Percentiles rank a stretch among this genome's conserved stretches.
phyloP scores from a whole-genome alignment of 2,888 invertebrate species.

The Lamellibrachia satsuma region DNA sequence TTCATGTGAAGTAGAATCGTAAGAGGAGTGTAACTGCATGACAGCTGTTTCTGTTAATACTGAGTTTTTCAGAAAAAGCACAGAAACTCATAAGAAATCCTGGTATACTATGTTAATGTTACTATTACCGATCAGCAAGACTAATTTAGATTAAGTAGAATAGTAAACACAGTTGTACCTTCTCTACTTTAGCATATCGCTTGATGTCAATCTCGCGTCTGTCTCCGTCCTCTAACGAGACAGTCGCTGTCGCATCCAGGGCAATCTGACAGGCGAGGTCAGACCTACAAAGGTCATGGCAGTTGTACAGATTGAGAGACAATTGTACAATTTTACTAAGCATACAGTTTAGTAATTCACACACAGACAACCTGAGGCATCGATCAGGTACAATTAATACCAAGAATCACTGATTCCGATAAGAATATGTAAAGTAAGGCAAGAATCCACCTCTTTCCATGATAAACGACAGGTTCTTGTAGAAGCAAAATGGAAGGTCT shows the following conservation, averaged over 20 bases:
- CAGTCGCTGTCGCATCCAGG: slow-evolving; percentile 91
- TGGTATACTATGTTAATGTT: background rate
- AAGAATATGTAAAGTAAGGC: too few relatives aligned
- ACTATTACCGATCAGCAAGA: too few relatives aligned
- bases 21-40: background rate
- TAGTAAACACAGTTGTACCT: slow-evolving; percentile 60
- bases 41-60: background rate
- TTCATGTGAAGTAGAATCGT: background rate
- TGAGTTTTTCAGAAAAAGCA: background rate
- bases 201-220: slow-evolving; percentile 97
- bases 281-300: slow-evolving; percentile 66
- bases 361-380: too few relatives aligned
- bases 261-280: slow-evolving; percentile 96
- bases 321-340: too few relatives aligned
- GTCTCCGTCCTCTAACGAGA: slow-evolving; percentile 83
- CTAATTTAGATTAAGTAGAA: background rate
- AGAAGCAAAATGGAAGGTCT: too few relatives aligned
- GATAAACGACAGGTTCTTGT: too few relatives aligned
- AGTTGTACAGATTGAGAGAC: background rate
- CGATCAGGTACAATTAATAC: too few relatives aligned
- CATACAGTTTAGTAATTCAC: too few relatives aligned
- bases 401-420: too few relatives aligned
- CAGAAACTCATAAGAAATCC: background rate
- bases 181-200: slow-evolving; percentile 90
- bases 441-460: too few relatives aligned